Base-by-base conservation (phyloP, 2,888 invertebrate species). In the Nematopogon swammerdamellus region DNA sequence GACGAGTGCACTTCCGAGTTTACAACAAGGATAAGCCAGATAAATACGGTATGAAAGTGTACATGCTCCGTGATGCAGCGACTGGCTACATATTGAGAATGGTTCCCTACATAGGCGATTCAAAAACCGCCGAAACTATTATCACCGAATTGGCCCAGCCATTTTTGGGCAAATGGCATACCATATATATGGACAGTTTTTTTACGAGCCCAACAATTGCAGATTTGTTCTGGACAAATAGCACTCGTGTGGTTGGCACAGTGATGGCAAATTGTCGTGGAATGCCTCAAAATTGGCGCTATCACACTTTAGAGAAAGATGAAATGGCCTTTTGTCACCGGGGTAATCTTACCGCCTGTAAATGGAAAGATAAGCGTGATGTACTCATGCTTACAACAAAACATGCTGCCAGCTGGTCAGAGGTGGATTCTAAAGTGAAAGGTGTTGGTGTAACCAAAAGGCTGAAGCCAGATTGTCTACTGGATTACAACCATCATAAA, bases 1-100 rank as follows among this genome's bases (percentile, higher is more conserved):
- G 54, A 30, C 44, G 51, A 36, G 49, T 52, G 18, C 51, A 52
- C 29, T 54, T 54, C 45, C 18, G 51, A 45, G 54, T 52, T 14
- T 56, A 46, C 29, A 56, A 56, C 19, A 56, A 58, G 51, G 54
- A 56, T 44, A 56, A 56, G 44, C 55, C 56, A 10, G 52, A 56
- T 45, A 54, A 56, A 49, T 54, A 54, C 18, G 54, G 55, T 18
- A 52, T 55, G 52, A 54, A 54, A 50, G 18, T 54, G 8, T 54
- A 54, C 47, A 53, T 55, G 55, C 25, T 25, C 25, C 8, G 25
- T 25, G 25, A 54, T 42, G 51, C 57, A 18, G 47, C 50, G 49
- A 52, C 54, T 6, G 55, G 57, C 36, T 55, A 56, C 19, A 19
- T 16, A 4, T 43, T 58, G 53, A 49, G 42, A 2, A 57, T 55